Evolutionary conservation across 2,888 invertebrate species (phyloP).

Genomic region (Caenorhabditis angaria): DNA sequence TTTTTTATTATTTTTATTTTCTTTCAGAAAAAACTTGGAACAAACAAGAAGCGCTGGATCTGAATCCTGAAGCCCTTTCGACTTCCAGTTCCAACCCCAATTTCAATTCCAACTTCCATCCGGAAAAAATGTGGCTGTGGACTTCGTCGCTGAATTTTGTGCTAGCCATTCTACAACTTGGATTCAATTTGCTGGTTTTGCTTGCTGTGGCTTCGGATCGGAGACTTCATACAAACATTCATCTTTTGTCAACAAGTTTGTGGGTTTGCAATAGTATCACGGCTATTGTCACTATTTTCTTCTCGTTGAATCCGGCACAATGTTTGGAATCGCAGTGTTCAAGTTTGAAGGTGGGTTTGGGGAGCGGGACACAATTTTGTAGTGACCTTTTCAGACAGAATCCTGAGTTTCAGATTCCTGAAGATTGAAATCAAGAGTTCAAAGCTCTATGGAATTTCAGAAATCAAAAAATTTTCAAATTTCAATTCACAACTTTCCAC

Average conservation of each 20-base stretch:
- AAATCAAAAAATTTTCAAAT: no score
- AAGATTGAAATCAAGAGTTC: no score
- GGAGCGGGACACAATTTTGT: no score
- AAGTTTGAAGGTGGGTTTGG: no score
- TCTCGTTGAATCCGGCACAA: constrained; percentile 45
- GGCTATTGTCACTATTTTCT: constrained; percentile 56
- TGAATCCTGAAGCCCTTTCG: no score
- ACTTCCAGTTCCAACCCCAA: neutral
- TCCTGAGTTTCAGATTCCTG: no score
- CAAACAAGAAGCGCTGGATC: no score
- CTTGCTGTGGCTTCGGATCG: constrained; percentile 46
- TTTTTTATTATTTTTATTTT: neutral
- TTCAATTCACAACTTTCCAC: no score
- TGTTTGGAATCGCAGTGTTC: constrained; percentile 34
- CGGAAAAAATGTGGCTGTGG: constrained; percentile 45
- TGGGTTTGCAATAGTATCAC: constrained; percentile 57
- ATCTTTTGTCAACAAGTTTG: constrained; percentile 50
- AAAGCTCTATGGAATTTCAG: no score
- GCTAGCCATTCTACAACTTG: constrained; percentile 53
- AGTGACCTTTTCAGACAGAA: no score
- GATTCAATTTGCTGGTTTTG: constrained; percentile 51
- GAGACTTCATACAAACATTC: constrained; percentile 48
- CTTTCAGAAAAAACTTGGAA: neutral
- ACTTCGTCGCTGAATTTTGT: constrained; percentile 53
- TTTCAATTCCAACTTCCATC: neutral